phyloP scores from a whole-genome alignment of 2,888 invertebrate genomes.

The Sceliomorpha sp. region DNA sequence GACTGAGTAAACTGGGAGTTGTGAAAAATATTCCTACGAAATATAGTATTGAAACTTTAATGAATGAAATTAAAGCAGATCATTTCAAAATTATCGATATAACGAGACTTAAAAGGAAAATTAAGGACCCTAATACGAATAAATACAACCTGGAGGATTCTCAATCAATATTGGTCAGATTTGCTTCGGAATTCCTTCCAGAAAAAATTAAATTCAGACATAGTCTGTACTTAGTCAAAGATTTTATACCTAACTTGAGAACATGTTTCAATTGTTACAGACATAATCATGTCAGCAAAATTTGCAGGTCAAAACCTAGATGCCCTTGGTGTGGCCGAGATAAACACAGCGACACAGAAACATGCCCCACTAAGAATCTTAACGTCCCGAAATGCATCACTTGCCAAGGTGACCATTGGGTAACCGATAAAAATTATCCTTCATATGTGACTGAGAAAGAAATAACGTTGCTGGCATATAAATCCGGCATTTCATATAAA shows the following conservation, averaged over 20 bases:
- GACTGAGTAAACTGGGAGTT: too few species aligned
- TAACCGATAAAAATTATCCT: not conserved
- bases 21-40: too few species aligned
- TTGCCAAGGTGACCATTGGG: not conserved
- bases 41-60: too few species aligned
- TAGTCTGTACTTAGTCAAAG: conserved; percentile 3
- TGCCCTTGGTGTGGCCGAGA: conserved; percentile 6
- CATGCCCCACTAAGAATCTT: not conserved
- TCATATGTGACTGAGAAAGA: not conserved
- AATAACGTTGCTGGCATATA: not conserved
- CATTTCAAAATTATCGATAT: not conserved
- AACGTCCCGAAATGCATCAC: not conserved
- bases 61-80: too few species aligned
- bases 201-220: conserved; percentile 9
- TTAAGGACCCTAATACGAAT: too few species aligned
- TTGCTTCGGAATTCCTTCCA: too few species aligned
- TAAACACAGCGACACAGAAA: not conserved
- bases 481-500: not conserved
- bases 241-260: conserved; percentile 4
- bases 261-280: conserved; percentile 9
- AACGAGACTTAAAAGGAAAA: conserved; percentile 7
- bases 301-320: not conserved
- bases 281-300: conserved; percentile 10
- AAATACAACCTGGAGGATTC: not conserved
- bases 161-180: conserved; percentile 5